These are phyloP conservation scores for Styela clava DNA, from an alignment of 23 tunicate species.

Conservation along the genomic window DNA sequence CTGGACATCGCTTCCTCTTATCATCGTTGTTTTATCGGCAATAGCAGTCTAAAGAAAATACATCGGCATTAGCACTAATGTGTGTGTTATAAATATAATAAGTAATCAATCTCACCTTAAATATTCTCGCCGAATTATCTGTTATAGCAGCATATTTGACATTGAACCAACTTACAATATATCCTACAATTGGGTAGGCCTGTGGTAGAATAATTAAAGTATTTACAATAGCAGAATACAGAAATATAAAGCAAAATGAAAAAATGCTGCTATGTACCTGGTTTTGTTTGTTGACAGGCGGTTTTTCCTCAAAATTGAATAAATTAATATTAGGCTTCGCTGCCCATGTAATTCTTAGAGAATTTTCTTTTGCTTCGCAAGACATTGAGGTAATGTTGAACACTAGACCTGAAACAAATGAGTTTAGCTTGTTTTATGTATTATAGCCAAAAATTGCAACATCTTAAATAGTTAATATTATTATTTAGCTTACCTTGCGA, in stretches of 20 bases:
- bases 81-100: neutral
- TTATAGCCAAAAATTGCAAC: no score
- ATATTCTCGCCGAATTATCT: conserved; percentile 23
- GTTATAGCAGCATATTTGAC: conserved; percentile 21
- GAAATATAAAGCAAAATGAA: neutral
- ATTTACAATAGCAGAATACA: neutral
- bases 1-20: conserved; percentile 7
- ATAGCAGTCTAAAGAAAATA: conserved; percentile 1
- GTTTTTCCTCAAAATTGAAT: conserved; percentile 12
- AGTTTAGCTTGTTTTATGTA: no score
- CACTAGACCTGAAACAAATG: neutral
- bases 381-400: conserved; percentile 16
- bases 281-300: neutral
- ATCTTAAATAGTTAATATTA: no score
- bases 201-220: neutral
- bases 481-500: neutral
- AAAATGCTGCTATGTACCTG: no score
- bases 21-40: neutral
- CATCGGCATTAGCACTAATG: neutral
- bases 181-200: conserved; percentile 18
- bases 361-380: conserved; percentile 20
- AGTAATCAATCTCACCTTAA: neutral
- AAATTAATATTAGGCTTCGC: conserved; percentile 4
- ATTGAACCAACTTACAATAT: conserved; percentile 18
- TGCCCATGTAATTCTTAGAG: conserved; percentile 6